phyloP scores from a whole-genome alignment of 2,113 vertebrate genomes.

The Tragelaphus strepsiceros region DNA sequence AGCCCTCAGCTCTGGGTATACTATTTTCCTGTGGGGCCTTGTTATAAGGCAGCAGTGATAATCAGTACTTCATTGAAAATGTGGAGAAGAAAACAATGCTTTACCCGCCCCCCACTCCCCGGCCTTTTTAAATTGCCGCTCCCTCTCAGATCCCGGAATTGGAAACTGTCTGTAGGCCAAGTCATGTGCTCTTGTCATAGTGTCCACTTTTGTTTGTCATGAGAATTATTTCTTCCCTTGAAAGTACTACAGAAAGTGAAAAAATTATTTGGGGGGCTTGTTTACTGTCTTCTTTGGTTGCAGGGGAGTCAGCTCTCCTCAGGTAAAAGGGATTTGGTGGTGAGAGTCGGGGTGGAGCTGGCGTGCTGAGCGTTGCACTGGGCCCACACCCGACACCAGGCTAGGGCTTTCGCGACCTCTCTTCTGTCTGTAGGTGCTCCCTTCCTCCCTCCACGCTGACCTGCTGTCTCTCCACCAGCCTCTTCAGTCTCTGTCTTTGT shows the following conservation, averaged over 20 bases:
- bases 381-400: accelerated
- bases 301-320: not conserved
- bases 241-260: not conserved
- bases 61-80: not conserved
- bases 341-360: not conserved
- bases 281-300: not conserved
- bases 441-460: not conserved
- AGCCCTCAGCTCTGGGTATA: not conserved
- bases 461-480: not conserved
- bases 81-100: not conserved
- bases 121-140: not conserved
- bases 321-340: not conserved
- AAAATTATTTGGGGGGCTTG: no score
- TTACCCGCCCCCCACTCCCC: accelerated
- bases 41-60: not conserved
- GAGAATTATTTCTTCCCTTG: not conserved
- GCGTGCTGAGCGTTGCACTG: not conserved
- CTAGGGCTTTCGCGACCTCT: not conserved
- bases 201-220: not conserved
- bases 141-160: not conserved
- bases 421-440: no score
- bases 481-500: not conserved
- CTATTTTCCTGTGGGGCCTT: not conserved
- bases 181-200: not conserved
- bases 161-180: not conserved